Percentiles rank a stretch among this genome's conserved stretches.
These are phyloP conservation scores for Adelosebastes latens DNA, from an alignment of 2,797 vertebrate species.

Conservation along the genomic window DNA sequence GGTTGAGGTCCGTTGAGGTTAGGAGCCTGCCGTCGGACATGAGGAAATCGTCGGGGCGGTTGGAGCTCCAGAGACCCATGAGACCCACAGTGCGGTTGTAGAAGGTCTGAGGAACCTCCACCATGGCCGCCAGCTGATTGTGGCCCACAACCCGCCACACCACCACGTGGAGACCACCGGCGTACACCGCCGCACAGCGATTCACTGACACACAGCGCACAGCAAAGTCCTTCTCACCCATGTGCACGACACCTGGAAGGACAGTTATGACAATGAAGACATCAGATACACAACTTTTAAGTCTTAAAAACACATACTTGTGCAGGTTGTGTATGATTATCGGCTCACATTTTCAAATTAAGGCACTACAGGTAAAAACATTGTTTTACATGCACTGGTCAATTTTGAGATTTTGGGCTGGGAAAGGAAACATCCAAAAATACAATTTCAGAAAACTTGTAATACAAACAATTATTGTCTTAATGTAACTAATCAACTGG, in stretches of 20 bases:
- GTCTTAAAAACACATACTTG: background rate
- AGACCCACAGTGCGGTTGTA: slow-evolving; percentile 85
- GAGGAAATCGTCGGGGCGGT: slow-evolving; percentile 81
- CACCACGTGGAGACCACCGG: slow-evolving; percentile 79
- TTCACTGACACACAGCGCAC: slow-evolving; percentile 74
- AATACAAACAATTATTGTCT: too few relatives aligned
- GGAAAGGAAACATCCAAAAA: too few relatives aligned
- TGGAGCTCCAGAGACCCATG: slow-evolving; percentile 86
- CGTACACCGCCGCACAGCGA: slow-evolving; percentile 77
- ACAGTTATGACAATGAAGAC: background rate
- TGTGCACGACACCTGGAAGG: slow-evolving; percentile 71
- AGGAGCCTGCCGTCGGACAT: slow-evolving; percentile 80
- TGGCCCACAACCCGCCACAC: slow-evolving; percentile 66
- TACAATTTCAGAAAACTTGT: too few relatives aligned
- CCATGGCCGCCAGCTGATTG: slow-evolving; percentile 72
- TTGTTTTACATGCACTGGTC: too few relatives aligned
- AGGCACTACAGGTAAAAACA: too few relatives aligned
- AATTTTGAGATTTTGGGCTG: too few relatives aligned
- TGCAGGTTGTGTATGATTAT: background rate
- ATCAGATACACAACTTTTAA: background rate
- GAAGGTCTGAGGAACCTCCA: slow-evolving; percentile 84
- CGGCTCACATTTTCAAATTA: too few relatives aligned
- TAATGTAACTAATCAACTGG: too few relatives aligned
- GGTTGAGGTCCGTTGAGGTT: slow-evolving; percentile 46
- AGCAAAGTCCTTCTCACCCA: slow-evolving; percentile 67